These are phyloP conservation scores for Andrena trimmerana DNA, from an alignment of 2,888 invertebrate species.

Conservation along the genomic window DNA sequence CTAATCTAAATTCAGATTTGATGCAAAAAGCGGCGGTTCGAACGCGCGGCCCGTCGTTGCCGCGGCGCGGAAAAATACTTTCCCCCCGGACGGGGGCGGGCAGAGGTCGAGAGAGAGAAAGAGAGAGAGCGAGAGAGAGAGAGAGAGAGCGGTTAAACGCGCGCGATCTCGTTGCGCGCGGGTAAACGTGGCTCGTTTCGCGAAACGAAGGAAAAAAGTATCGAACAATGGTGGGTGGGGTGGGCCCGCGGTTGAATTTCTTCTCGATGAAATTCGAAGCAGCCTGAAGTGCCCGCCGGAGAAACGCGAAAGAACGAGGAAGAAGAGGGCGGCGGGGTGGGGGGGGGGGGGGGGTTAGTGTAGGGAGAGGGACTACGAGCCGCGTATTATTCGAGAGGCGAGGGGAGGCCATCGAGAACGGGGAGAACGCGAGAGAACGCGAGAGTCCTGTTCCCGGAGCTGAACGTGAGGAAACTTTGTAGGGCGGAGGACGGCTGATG, in stretches of 20 bases:
- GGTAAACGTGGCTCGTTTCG: not conserved
- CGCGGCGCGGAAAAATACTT: slow-evolving; percentile 10
- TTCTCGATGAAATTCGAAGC: slow-evolving; percentile 38
- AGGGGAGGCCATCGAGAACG: slow-evolving; percentile 4
- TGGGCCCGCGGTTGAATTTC: slow-evolving; percentile 25
- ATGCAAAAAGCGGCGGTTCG: slow-evolving; percentile 26
- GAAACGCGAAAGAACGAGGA: not conserved
- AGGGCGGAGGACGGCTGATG: slow-evolving; percentile 22
- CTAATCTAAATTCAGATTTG: slow-evolving; percentile 59
- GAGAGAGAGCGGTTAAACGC: slow-evolving; percentile 3
- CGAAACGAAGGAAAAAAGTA: slow-evolving; percentile 6
- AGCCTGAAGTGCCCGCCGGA: not conserved
- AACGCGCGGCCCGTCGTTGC: not conserved
- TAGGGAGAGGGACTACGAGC: not conserved
- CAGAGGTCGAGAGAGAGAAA: not conserved
- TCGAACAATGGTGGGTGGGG: not conserved
- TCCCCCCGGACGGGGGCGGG: not conserved
- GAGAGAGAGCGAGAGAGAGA: not conserved
- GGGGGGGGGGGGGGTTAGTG: not conserved
- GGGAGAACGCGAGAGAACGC: slow-evolving; percentile 28
- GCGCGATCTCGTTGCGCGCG: slow-evolving; percentile 10
- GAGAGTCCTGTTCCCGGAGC: slow-evolving; percentile 17
- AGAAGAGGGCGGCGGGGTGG: not conserved
- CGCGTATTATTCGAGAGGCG: slow-evolving; percentile 28
- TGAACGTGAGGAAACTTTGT: slow-evolving; percentile 66